Evolutionary conservation across 2,888 invertebrate genomes (phyloP).

Genomic region (Sipha maydis): DNA sequence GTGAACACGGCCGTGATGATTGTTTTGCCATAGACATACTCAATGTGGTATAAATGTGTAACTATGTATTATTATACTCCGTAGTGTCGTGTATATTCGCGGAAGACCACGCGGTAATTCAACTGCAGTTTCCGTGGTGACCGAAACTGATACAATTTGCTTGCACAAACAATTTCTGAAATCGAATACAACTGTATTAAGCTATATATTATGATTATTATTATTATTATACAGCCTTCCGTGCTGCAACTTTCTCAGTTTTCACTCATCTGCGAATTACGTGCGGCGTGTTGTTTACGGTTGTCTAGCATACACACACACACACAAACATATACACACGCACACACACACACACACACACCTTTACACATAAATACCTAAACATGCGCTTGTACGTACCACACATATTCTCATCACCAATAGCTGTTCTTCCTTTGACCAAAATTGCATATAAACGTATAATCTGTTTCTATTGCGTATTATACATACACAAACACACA

Average conservation of each 20-base stretch:
- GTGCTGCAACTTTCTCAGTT: conserved; percentile 12
- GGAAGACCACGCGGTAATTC: background rate
- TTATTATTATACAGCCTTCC: background rate
- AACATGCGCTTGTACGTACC: no score
- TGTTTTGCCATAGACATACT: no score
- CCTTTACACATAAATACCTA: no score
- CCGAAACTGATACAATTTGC: background rate
- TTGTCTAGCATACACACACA: background rate
- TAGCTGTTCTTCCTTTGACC: background rate
- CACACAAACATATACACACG: no score
- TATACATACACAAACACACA: no score
- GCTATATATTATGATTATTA: background rate
- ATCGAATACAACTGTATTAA: background rate
- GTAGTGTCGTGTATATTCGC: background rate
- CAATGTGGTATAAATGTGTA: no score
- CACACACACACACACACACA: no score
- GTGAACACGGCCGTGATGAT: no score
- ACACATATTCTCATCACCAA: background rate
- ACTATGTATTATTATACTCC: no score
- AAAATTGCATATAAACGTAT: background rate
- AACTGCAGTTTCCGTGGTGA: background rate
- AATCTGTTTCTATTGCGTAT: no score
- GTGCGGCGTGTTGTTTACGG: conserved; percentile 13
- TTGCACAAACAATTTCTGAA: background rate
- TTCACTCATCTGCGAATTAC: conserved; percentile 9